phyloP scores from a whole-genome alignment of 2,113 vertebrate species.

The Prinia subflava region DNA sequence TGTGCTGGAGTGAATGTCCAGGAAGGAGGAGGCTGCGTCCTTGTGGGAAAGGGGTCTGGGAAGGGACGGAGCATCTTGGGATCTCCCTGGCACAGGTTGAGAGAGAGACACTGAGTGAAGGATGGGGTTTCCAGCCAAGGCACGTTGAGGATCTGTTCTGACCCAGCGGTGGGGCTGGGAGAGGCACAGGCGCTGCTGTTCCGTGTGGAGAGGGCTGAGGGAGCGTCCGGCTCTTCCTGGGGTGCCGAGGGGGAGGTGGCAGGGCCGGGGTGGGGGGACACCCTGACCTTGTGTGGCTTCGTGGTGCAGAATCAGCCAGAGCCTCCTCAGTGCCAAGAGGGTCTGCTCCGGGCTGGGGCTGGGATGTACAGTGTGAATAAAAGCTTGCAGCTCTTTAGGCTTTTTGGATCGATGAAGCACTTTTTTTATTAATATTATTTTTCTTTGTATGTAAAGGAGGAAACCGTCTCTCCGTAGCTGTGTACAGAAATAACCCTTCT shows the following conservation, averaged over 20 bases:
- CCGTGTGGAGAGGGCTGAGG: rapidly evolving
- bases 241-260: neutral
- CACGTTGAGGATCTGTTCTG: neutral
- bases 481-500: slow-evolving; percentile 71
- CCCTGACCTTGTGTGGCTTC: neutral
- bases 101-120: neutral
- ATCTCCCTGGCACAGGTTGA: neutral
- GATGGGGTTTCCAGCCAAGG: rapidly evolving
- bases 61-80: neutral
- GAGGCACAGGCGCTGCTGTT: neutral
- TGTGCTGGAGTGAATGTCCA: neutral
- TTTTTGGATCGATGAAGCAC: slow-evolving; percentile 79
- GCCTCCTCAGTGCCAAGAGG: slow-evolving; percentile 66
- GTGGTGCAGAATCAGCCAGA: neutral
- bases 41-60: neutral
- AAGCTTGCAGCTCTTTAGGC: slow-evolving; percentile 78
- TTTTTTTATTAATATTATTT: slow-evolving; percentile 81
- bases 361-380: slow-evolving; percentile 80
- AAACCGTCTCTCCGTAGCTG: slow-evolving; percentile 71
- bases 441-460: slow-evolving; percentile 80
- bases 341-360: slow-evolving; percentile 71
- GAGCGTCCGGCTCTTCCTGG: neutral
- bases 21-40: neutral
- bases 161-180: neutral
- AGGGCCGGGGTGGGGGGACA: neutral